Evolutionary conservation across 2,113 vertebrate genomes (phyloP).

Genomic region (Oophaga pumilio): DNA sequence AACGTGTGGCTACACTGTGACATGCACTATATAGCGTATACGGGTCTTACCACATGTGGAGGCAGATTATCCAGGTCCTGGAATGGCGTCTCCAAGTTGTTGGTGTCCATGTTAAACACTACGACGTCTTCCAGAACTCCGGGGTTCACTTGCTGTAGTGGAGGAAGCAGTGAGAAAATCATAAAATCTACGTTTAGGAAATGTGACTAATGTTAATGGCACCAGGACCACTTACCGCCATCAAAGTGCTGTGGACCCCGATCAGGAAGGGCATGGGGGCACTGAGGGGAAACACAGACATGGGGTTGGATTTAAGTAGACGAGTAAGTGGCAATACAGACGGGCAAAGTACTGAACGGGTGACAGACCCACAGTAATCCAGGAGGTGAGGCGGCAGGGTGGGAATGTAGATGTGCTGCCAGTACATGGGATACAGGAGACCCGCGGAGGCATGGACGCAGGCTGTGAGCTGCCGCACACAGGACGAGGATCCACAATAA

Average conservation of each 20-base stretch:
- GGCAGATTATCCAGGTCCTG: conserved; percentile 83
- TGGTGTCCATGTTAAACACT: conserved; percentile 85
- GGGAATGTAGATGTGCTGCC: conserved; percentile 92
- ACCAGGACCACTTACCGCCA: conserved; percentile 73
- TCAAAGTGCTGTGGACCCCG: conserved; percentile 83
- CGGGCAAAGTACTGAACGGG: neutral
- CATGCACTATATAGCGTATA: too few relatives aligned
- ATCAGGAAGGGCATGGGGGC: conserved; percentile 92
- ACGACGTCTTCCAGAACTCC: conserved; percentile 86
- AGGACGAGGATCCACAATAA: too few relatives aligned
- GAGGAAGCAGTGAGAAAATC: neutral
- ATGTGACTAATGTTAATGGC: neutral
- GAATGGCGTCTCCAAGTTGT: conserved; percentile 82
- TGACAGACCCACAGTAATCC: conserved; percentile 84
- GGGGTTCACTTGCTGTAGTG: conserved; percentile 75
- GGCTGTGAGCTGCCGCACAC: conserved; percentile 77
- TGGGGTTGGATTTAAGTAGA: neutral
- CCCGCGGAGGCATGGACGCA: conserved; percentile 83
- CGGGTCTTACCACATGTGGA: conserved; percentile 77
- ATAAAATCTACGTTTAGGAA: neutral
- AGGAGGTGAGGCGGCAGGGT: conserved; percentile 85
- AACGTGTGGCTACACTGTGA: too few relatives aligned
- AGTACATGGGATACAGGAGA: conserved; percentile 86
- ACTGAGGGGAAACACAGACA: conserved; percentile 64
- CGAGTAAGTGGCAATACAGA: neutral